Evolutionary conservation across 2,888 invertebrate genomes (phyloP), one percentile per base, ranked within the genome.

Genomic region (Boloria euphrosyne): DNA sequence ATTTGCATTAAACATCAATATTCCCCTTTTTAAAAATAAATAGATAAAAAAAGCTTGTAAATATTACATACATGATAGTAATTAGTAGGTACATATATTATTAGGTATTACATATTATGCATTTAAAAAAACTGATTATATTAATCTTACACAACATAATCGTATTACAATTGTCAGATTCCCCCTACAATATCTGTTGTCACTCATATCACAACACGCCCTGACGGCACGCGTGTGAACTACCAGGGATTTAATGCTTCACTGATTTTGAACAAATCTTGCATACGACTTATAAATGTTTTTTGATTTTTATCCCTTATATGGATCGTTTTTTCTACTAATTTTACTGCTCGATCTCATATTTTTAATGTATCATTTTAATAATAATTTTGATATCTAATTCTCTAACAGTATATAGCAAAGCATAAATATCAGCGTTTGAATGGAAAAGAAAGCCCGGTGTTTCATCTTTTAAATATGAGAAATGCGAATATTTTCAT

Each of bases 141-240:
- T 50, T 50, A 10, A 50, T 18, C n/a, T 22, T 46, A 38, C 10
- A 57, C 10, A 57, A 57, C 27, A 22, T 58, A 64, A 64, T 64
- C 52, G 58, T 31, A 67, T 70, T 67, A 62, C 16, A 57, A 43
- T 54, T 60, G 38, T 62, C 38, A 59, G 51, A 47, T 17, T 17
- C 31, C 44, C 62, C 53, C 58, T 51, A n/a, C 55, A 67, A 59
- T 62, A 31, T 18, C 22, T 51, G 51, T 57, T 72, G 58, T 67
- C 59, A 68, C 66, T 69, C 66, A 66, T 57, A 61, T 59, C 49
- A 57, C 50, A 72, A 67, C 68, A 59, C 66, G 65, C 59, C 71
- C 62, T 50, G 14, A 22, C 51, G 51, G 38, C 52, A 58, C 60
- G 70, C 75, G 78, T 78, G 79, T 69, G 77, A 77, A 76, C 75